phyloP scores from a whole-genome alignment of 2,797 vertebrate species.

The Sebastes melanostomus region DNA sequence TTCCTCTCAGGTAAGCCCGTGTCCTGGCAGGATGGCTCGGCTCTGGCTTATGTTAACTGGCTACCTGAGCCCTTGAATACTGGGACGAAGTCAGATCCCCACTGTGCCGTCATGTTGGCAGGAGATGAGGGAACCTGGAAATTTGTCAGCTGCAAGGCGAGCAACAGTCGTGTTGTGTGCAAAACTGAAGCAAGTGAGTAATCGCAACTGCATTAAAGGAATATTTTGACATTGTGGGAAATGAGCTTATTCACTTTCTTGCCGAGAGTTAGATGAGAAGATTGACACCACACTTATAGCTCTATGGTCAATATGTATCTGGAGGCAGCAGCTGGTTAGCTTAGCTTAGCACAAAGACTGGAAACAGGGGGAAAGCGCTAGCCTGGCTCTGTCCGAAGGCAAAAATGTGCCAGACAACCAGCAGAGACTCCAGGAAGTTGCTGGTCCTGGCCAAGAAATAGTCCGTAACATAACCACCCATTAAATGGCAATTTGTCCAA shows the following conservation, averaged over 20 bases:
- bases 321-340: background rate
- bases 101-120: constrained; percentile 86
- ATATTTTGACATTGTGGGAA: background rate
- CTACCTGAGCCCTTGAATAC: constrained; percentile 23
- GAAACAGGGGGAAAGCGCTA: background rate
- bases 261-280: background rate
- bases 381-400: background rate
- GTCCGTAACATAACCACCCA: background rate
- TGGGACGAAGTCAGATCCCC: background rate
- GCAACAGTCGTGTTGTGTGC: constrained; percentile 89
- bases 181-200: constrained; percentile 86
- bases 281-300: background rate
- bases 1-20: constrained; percentile 56
- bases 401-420: background rate
- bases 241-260: background rate
- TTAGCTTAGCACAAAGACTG: background rate
- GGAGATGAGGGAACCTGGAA: constrained; percentile 84
- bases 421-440: background rate
- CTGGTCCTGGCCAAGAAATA: background rate
- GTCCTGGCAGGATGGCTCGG: constrained; percentile 89
- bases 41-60: constrained; percentile 87
- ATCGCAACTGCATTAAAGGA: background rate
- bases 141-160: constrained; percentile 79
- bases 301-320: background rate
- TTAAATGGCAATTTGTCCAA: background rate